Evolutionary conservation across 2,888 invertebrate species (phyloP).

Genomic region (Agrotis ipsilon): DNA sequence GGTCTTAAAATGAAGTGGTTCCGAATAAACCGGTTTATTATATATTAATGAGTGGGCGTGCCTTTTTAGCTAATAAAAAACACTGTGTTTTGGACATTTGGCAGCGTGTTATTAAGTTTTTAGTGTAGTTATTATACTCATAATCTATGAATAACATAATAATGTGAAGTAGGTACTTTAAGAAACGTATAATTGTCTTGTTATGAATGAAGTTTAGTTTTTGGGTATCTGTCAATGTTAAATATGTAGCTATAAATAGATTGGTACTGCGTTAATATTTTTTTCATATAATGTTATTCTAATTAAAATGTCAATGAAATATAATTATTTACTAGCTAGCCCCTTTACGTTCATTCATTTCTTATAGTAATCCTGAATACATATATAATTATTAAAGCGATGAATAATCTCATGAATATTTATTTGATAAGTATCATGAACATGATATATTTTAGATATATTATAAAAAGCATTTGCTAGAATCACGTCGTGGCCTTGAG

Average conservation of each 20-base stretch:
- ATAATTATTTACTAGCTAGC: conserved; percentile 4
- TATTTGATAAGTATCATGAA: conserved; percentile 31
- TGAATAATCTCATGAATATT: conserved; percentile 38
- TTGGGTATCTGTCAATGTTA: background rate
- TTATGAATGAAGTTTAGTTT: conserved; percentile 23
- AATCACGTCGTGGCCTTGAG: conserved; percentile 82
- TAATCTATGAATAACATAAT: no score
- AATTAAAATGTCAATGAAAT: conserved; percentile 10
- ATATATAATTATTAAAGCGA: conserved; percentile 17
- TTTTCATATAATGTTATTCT: conserved; percentile 1
- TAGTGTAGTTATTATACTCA: conserved; percentile 38
- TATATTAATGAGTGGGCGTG: conserved; percentile 52
- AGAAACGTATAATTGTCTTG: conserved; percentile 15
- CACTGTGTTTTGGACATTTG: conserved; percentile 31
- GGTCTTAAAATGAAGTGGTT: conserved; percentile 29
- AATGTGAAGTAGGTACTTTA: no score
- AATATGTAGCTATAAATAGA: background rate
- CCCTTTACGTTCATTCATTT: conserved; percentile 33
- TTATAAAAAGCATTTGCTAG: conserved; percentile 73
- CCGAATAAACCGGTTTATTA: conserved; percentile 37
- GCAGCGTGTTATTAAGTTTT: conserved; percentile 41
- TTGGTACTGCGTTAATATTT: background rate
- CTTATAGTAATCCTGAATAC: conserved; percentile 19
- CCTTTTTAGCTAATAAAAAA: conserved; percentile 28
- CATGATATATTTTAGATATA: conserved; percentile 65